Percentiles rank a stretch among this genome's conserved stretches.
Evolutionary conservation across 2,888 invertebrate genomes (phyloP).

Genomic region (Agrilus biguttatus): DNA sequence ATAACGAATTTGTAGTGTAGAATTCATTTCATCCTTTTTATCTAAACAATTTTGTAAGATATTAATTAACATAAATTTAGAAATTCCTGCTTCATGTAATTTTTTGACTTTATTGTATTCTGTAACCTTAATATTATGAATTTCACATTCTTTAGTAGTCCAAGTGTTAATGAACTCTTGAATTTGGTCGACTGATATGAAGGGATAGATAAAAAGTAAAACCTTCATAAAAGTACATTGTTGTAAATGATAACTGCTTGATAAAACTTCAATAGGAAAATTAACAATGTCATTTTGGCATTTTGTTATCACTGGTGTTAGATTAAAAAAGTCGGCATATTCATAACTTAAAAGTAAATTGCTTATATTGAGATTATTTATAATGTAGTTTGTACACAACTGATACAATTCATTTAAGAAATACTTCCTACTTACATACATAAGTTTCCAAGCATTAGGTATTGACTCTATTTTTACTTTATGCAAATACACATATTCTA

Average conservation of each 20-base stretch:
- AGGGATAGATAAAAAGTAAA: conserved; percentile 18
- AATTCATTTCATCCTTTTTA: too few species aligned
- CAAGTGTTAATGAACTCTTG: conserved; percentile 37
- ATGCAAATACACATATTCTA: conserved; percentile 49
- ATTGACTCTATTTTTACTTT: conserved; percentile 38
- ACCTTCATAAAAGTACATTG: conserved; percentile 35
- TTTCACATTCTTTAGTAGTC: conserved; percentile 37
- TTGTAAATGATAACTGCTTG: conserved; percentile 37
- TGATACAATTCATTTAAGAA: conserved; percentile 39
- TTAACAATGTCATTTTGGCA: conserved; percentile 41
- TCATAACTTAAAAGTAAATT: conserved; percentile 44
- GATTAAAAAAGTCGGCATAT: conserved; percentile 45
- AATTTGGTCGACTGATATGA: conserved; percentile 29
- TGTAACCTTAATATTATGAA: conserved; percentile 27
- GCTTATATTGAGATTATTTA: conserved; percentile 38
- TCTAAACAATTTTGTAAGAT: too few species aligned
- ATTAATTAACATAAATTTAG: conserved; percentile 15
- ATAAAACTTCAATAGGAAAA: conserved; percentile 39
- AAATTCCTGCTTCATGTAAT: conserved; percentile 31
- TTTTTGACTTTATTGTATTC: conserved; percentile 33
- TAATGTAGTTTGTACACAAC: conserved; percentile 38
- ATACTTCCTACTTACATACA: conserved; percentile 53
- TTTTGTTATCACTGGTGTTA: conserved; percentile 33
- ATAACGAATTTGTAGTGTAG: too few species aligned
- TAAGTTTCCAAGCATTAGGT: conserved; percentile 44